A percentile compares a stretch with the other conserved stretches of the same genome.
phyloP scores from a whole-genome alignment of 2,888 invertebrate genomes.

The Leptura quadrifasciata region DNA sequence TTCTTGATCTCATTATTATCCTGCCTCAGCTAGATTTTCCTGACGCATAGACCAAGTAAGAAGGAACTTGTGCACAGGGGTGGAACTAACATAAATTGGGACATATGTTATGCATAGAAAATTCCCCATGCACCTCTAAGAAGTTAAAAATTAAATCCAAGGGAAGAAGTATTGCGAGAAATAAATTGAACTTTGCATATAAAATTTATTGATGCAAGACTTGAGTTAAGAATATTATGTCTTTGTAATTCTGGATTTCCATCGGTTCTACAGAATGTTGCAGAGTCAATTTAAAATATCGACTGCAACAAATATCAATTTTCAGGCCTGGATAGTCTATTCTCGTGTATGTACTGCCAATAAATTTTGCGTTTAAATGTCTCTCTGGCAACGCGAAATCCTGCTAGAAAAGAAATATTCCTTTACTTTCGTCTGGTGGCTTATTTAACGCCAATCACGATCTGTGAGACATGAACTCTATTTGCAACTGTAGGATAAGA shows the following conservation, averaged over 20 bases:
- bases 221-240: constrained; percentile 53
- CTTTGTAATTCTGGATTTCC: constrained; percentile 53
- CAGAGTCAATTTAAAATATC: constrained; percentile 55
- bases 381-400: constrained; percentile 36
- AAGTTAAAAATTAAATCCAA: constrained; percentile 1
- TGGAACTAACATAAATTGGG: not conserved
- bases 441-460: constrained; percentile 41
- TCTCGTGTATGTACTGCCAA: constrained; percentile 36
- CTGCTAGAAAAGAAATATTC: constrained; percentile 37
- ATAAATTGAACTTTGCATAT: constrained; percentile 52
- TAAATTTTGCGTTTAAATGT: constrained; percentile 42
- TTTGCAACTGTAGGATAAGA: not conserved
- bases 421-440: constrained; percentile 33
- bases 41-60: not conserved
- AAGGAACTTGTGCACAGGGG: not conserved
- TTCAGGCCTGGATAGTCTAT: constrained; percentile 48
- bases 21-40: too few relatives aligned
- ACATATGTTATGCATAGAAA: constrained; percentile 9
- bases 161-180: not conserved
- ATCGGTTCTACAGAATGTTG: constrained; percentile 47
- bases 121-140: not conserved
- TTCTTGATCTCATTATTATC: too few relatives aligned
- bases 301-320: constrained; percentile 57
- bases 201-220: constrained; percentile 51
- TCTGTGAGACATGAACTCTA: constrained; percentile 20